Percentiles rank a stretch among this genome's conserved stretches.
Conservation (phyloP, 2,888 invertebrate species). For the Tuta absoluta region DNA sequence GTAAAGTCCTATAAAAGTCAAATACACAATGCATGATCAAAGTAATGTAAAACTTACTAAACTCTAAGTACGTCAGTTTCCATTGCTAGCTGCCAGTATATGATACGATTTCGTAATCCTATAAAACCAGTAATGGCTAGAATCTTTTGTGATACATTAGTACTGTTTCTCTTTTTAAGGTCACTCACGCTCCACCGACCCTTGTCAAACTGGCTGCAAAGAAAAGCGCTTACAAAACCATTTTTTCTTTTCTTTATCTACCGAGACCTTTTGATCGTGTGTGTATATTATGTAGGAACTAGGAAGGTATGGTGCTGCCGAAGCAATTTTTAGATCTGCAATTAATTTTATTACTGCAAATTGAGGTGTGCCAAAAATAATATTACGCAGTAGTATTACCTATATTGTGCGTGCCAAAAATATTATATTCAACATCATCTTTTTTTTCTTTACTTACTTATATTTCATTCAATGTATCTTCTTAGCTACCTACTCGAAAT, state of each 20-base stretch:
- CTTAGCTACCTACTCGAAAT: too few species aligned
- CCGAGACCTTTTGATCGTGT: neutral
- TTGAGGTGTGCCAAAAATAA: too few species aligned
- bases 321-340: too few species aligned
- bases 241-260: neutral
- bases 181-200: neutral
- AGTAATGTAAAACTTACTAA: neutral
- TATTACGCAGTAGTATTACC: too few species aligned
- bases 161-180: neutral
- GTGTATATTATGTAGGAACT: neutral
- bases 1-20: conserved; percentile 6
- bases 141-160: neutral
- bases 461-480: too few species aligned
- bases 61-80: neutral
- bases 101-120: neutral
- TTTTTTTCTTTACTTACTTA: too few species aligned
- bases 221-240: conserved; percentile 2
- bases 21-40: neutral
- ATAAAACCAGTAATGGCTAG: neutral
- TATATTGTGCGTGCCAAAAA: too few species aligned
- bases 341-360: neutral
- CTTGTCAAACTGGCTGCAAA: conserved; percentile 2
- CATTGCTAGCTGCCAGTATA: neutral
- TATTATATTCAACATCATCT: too few species aligned
- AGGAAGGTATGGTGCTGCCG: neutral